Conservation (phyloP, 2,888 invertebrate species). For the Drosophila peninsularis region DNA sequence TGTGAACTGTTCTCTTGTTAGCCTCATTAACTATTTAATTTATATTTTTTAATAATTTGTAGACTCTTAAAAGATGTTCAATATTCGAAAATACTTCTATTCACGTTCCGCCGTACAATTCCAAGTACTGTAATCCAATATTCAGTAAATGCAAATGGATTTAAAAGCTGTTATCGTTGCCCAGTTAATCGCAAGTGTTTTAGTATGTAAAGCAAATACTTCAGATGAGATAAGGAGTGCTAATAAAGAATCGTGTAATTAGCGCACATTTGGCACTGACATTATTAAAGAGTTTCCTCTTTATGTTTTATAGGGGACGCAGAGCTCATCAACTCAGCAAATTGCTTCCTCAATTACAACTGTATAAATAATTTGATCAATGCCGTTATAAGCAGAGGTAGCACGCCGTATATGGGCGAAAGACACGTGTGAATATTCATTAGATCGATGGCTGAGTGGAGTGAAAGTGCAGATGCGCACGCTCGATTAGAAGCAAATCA, state of each 20-base stretch:
- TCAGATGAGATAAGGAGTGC: neutral
- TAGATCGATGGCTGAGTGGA: neutral
- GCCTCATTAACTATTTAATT: no score
- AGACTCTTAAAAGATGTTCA: neutral
- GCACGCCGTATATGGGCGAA: neutral
- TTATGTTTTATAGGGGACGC: neutral
- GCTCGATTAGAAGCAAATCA: conserved; percentile 33
- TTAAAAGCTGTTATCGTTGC: neutral
- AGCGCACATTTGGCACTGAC: neutral
- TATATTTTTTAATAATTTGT: no score
- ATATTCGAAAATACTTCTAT: neutral
- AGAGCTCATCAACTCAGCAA: neutral
- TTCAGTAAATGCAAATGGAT: neutral
- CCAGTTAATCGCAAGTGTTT: neutral
- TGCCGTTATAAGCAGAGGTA: neutral
- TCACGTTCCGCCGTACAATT: neutral
- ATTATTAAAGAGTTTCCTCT: neutral
- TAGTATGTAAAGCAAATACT: neutral
- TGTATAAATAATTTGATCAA: neutral
- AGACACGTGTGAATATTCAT: neutral
- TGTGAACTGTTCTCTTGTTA: no score
- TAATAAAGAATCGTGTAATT: neutral
- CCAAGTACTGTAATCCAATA: neutral
- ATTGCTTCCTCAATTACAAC: conserved; percentile 1
- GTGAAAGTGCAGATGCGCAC: conserved; percentile 42